phyloP scores from a whole-genome alignment of 2,888 invertebrate species.

The Erebia palarica region DNA sequence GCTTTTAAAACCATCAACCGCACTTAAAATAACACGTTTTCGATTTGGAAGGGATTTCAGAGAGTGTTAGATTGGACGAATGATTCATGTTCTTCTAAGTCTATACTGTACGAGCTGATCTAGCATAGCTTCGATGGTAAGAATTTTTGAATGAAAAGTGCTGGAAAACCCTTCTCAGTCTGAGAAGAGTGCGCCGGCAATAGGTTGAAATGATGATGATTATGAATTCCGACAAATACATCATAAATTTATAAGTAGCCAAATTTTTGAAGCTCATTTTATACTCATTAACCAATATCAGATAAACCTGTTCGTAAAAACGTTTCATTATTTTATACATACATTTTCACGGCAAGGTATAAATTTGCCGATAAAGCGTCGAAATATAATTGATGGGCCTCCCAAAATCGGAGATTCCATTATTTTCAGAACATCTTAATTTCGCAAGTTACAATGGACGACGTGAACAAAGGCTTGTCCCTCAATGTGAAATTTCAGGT shows the following conservation, averaged over 20 bases:
- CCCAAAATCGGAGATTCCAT: slow-evolving; percentile 44
- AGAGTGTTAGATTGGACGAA: slow-evolving; percentile 22
- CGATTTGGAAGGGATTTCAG: slow-evolving; percentile 25
- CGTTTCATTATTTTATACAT: neutral
- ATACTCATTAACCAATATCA: neutral
- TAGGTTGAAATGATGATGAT: no score
- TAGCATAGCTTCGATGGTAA: no score
- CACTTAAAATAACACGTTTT: slow-evolving; percentile 32
- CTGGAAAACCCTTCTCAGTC: no score
- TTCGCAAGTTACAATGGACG: slow-evolving; percentile 47
- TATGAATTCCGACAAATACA: no score
- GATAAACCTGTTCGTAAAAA: neutral
- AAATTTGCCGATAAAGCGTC: slow-evolving; percentile 14
- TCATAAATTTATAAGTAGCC: neutral
- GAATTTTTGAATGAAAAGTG: no score
- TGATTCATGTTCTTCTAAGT: no score
- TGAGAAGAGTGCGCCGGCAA: neutral
- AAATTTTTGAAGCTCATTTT: neutral
- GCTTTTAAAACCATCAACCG: slow-evolving; percentile 39
- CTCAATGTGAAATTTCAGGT: slow-evolving; percentile 45
- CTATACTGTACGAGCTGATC: no score
- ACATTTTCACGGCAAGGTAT: slow-evolving; percentile 9
- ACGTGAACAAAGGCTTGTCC: slow-evolving; percentile 47
- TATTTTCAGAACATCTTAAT: slow-evolving; percentile 50
- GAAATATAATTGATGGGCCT: slow-evolving; percentile 34